Evolutionary conservation across 1,140 invertebrate genomes (phyloP), one percentile per base, ranked within the genome.

Genomic region (Drosophila funebris): DNA sequence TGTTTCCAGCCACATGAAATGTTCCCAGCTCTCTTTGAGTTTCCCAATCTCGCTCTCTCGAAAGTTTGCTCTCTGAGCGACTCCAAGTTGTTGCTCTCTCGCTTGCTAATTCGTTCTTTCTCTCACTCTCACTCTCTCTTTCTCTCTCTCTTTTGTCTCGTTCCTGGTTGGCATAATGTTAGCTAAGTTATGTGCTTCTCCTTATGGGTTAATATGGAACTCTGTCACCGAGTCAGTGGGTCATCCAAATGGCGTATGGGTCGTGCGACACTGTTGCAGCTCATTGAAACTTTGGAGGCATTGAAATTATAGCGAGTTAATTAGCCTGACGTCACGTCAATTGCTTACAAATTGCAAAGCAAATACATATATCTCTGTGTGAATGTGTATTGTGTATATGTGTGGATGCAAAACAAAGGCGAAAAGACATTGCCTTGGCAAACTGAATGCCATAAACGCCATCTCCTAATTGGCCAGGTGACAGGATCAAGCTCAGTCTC

Each of bases 271-370:
- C 41, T 41, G 58, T 52, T 73, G 68, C 41, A 60, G 27, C 79
- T 54, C 82, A 82, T 82, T 87, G 74, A 82, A 85, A 31, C 44
- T 24, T 46, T 27, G 22, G 27, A 75, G 70, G 78, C 83, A 87
- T 82, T 88, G 74, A 87, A 82, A 82, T 78, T 87, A 82, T 82
- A 76, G 57, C 61, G 50, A 78, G 83, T 87, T 85, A 85, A 85
- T 85, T 85, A 85, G 82, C 78, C 14, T 60, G 67, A 43, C 75
- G 66, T 70, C 67, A 82, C 58, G 78, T 87, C 80, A 85, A 85
- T 87, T 77, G 60, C 64, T 78, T 80, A 74, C 81, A 84, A 84
- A 74, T 84, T 85, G 73, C 64, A 67, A 56, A 61, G 46, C 61
- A 60, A 73, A 46, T 58, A 29, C 13, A n/a, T 31, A 9, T 33